These are phyloP conservation scores for Cerastis leucographa DNA, from an alignment of 2,888 invertebrate species.

Conservation along the genomic window DNA sequence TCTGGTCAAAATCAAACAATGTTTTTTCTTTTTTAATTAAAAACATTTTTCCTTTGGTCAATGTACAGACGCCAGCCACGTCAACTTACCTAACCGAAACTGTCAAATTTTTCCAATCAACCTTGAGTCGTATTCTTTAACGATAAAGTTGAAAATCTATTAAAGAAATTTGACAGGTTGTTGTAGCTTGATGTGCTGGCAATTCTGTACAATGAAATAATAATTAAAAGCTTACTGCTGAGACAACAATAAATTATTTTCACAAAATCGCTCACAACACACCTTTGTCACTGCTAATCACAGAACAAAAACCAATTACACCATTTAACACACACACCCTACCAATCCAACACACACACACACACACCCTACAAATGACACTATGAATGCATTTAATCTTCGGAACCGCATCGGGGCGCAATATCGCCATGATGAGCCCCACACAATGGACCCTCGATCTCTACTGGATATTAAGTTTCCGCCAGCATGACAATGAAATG, in stretches of 20 bases:
- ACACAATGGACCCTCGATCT: conserved; percentile 80
- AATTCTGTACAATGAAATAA: neutral
- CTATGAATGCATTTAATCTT: conserved; percentile 76
- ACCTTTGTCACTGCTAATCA: conserved; percentile 14
- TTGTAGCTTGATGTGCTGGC: no score
- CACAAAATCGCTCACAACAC: neutral
- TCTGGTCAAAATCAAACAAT: neutral
- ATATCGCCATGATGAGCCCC: conserved; percentile 65
- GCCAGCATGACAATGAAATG: conserved; percentile 79
- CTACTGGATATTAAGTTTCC: conserved; percentile 85
- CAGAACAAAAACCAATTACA: conserved; percentile 7
- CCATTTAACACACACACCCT: neutral
- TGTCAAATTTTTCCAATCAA: no score
- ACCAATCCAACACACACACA: conserved; percentile 20
- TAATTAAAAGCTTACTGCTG: neutral
- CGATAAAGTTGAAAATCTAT: no score
- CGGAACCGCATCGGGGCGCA: conserved; percentile 62
- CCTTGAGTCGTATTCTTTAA: no score
- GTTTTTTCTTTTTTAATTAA: neutral
- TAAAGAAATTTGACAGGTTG: no score
- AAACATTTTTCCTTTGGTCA: neutral
- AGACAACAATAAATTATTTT: no score
- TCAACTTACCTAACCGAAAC: no score
- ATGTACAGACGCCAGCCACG: no score
- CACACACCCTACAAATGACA: conserved; percentile 39